phyloP scores from a whole-genome alignment of 2,888 invertebrate genomes.

The Dioctria rufipes region DNA sequence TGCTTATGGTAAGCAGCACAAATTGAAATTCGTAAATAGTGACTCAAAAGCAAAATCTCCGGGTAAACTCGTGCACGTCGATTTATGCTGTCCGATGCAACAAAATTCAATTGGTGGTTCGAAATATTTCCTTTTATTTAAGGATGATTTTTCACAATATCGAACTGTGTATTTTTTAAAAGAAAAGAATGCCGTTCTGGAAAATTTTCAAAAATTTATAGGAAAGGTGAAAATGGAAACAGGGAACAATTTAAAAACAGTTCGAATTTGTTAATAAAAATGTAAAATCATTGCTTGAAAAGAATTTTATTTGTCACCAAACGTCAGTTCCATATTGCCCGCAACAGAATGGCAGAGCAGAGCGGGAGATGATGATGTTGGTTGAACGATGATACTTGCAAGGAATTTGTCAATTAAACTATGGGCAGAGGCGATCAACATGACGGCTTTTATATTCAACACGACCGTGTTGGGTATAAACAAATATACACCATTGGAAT shows the following conservation, averaged over 20 bases:
- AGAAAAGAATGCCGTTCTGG: slow-evolving; percentile 58
- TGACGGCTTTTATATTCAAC: too few relatives aligned
- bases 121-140: slow-evolving; percentile 52
- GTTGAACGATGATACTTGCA: not conserved
- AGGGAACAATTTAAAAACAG: slow-evolving; percentile 59
- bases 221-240: slow-evolving; percentile 60
- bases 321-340: not conserved
- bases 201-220: not conserved
- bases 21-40: slow-evolving; percentile 10
- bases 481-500: too few relatives aligned
- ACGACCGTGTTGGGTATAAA: too few relatives aligned
- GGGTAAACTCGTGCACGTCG: slow-evolving; percentile 54
- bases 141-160: slow-evolving; percentile 55
- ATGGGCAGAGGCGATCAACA: too few relatives aligned
- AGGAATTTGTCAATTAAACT: not conserved
- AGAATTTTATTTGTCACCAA: slow-evolving; percentile 45
- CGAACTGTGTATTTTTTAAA: slow-evolving; percentile 59
- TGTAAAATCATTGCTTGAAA: slow-evolving; percentile 59
- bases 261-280: slow-evolving; percentile 62
- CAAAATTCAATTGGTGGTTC: slow-evolving; percentile 55
- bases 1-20: not conserved
- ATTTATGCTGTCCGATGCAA: slow-evolving; percentile 57
- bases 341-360: not conserved
- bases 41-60: not conserved
- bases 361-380: not conserved